Conservation (phyloP, 2,797 vertebrate species). For the Mus minutoides region DNA sequence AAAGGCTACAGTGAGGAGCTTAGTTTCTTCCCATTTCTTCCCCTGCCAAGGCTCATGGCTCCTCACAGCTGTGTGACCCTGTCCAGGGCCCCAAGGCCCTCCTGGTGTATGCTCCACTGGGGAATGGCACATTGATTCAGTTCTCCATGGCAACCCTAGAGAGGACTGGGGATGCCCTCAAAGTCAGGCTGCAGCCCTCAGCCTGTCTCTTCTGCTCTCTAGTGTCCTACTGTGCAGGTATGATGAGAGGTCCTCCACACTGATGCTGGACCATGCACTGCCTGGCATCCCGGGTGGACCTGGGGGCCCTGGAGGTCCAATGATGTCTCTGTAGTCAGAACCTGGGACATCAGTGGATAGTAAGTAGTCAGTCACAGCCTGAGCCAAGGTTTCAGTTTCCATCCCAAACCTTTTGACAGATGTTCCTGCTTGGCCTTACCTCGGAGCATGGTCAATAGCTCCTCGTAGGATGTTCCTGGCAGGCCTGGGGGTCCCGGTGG, state of each 20-base stretch:
- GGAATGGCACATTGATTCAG: not conserved
- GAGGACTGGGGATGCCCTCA: not conserved
- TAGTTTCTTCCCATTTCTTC: not conserved
- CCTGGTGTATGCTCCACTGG: not conserved
- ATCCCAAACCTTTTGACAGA: not conserved
- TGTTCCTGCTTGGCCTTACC: slow-evolving; percentile 86
- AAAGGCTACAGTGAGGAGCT: not conserved
- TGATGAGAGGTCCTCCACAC: slow-evolving; percentile 88
- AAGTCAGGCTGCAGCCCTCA: not conserved
- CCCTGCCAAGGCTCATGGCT: too few species aligned
- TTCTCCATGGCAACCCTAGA: not conserved
- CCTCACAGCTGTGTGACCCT: not conserved
- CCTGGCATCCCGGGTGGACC: slow-evolving; percentile 91
- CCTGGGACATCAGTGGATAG: slow-evolving; percentile 80
- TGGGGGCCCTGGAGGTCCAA: slow-evolving; percentile 90
- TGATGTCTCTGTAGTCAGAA: slow-evolving; percentile 87
- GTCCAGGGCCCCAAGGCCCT: not conserved
- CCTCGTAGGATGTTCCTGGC: slow-evolving; percentile 90
- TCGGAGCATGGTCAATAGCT: slow-evolving; percentile 90
- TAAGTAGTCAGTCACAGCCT: not conserved
- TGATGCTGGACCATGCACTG: slow-evolving; percentile 79
- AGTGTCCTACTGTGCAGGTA: slow-evolving; percentile 92
- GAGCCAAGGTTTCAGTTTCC: not conserved
- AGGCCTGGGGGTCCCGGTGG: slow-evolving; percentile 92
- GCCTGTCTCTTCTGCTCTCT: not conserved